Percentiles rank a stretch among this genome's conserved stretches.
These are phyloP conservation scores for Myotis vivesi DNA, from an alignment of 2,797 vertebrate genomes.

Conservation along the genomic window DNA sequence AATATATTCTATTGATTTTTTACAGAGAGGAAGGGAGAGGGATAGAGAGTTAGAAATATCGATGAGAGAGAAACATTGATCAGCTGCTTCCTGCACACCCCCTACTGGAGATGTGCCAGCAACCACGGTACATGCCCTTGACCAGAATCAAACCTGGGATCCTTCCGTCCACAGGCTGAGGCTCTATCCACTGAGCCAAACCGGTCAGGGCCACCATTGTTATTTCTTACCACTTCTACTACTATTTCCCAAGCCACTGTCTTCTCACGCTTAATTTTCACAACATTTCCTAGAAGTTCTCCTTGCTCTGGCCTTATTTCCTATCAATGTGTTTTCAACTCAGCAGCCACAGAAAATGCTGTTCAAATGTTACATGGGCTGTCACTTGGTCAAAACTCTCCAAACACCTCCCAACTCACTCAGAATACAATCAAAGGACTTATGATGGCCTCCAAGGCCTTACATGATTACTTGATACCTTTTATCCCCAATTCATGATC, in stretches of 20 bases:
- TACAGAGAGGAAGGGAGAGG: too few species aligned
- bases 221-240: background rate
- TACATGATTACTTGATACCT: too few species aligned
- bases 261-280: background rate
- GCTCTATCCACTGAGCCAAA: too few species aligned
- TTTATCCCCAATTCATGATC: background rate
- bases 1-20: too few species aligned
- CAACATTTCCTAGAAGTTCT: background rate
- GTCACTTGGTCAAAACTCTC: background rate
- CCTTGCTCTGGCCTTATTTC: background rate
- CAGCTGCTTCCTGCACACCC: too few species aligned
- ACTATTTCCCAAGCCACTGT: background rate
- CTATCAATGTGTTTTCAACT: background rate
- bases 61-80: too few species aligned
- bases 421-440: background rate
- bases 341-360: background rate
- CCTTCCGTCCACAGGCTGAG: too few species aligned
- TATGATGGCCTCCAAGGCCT: background rate
- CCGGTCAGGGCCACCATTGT: too few species aligned
- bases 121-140: too few species aligned
- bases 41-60: too few species aligned
- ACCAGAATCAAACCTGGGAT: too few species aligned
- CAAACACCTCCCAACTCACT: background rate
- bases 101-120: too few species aligned
- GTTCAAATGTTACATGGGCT: background rate